Evolutionary conservation across 2,888 invertebrate species (phyloP).

Genomic region (Chrysolina oricalcia): DNA sequence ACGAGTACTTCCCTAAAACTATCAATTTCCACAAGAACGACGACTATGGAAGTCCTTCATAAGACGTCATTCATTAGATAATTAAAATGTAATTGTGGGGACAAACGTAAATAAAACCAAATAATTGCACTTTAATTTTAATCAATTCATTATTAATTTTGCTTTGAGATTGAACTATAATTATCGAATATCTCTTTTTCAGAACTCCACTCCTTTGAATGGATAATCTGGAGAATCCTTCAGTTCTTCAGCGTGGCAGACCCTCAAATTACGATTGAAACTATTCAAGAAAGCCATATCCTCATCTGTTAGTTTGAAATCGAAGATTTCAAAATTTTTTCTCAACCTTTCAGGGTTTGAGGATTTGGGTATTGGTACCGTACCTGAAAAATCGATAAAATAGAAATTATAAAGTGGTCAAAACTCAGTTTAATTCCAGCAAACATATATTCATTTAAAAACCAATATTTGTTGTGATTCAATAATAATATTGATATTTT

Average conservation of each 20-base stretch:
- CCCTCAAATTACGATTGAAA: constrained; percentile 68
- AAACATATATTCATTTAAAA: too few relatives aligned
- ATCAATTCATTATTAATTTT: too few relatives aligned
- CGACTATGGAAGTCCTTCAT: too few relatives aligned
- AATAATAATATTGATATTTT: too few relatives aligned
- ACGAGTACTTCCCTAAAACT: too few relatives aligned
- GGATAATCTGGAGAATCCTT: constrained; percentile 66
- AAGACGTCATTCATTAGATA: too few relatives aligned
- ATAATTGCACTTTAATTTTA: not conserved
- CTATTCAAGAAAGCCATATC: constrained; percentile 73
- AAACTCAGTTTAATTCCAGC: too few relatives aligned
- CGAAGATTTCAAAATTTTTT: constrained; percentile 76
- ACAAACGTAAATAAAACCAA: too few relatives aligned
- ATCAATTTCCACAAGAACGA: too few relatives aligned
- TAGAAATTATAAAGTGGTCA: not conserved
- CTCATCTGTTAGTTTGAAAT: constrained; percentile 74
- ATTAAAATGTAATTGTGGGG: too few relatives aligned
- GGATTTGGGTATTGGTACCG: constrained; percentile 77
- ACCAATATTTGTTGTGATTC: too few relatives aligned
- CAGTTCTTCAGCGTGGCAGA: constrained; percentile 64
- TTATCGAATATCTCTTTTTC: not conserved
- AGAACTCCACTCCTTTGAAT: constrained; percentile 62
- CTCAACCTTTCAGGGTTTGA: constrained; percentile 73
- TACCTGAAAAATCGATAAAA: constrained; percentile 72
- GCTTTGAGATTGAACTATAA: not conserved